phyloP scores from a whole-genome alignment of 2,113 vertebrate genomes.

The Petroica traversi region DNA sequence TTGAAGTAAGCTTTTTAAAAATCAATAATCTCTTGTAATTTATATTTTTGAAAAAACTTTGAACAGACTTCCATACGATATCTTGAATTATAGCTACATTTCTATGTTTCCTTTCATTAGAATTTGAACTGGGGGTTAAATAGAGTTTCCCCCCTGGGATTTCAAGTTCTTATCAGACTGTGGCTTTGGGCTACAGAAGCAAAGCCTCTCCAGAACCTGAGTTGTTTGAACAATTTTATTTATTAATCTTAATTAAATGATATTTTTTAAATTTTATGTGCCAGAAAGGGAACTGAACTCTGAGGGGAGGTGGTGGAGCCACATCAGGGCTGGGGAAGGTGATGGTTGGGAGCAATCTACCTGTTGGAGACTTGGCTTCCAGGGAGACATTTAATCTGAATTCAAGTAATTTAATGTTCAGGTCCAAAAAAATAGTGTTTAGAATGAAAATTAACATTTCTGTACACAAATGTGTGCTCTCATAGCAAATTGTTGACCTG shows the following conservation, averaged over 20 bases:
- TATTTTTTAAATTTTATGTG: neutral
- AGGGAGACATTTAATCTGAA: neutral
- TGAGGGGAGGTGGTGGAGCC: neutral
- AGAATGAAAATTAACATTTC: neutral
- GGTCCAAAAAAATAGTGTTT: neutral
- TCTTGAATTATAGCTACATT: slow-evolving; percentile 69
- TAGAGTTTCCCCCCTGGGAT: neutral
- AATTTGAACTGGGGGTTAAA: slow-evolving; percentile 68
- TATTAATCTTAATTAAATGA: neutral
- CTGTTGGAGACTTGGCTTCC: neutral
- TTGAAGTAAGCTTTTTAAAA: slow-evolving; percentile 80
- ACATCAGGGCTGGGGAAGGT: neutral
- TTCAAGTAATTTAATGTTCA: neutral
- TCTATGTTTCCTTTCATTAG: slow-evolving; percentile 69
- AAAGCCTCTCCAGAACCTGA: neutral
- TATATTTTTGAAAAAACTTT: slow-evolving; percentile 77
- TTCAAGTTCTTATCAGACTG: neutral
- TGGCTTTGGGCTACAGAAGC: neutral
- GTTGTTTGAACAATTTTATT: neutral
- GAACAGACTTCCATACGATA: slow-evolving; percentile 66
- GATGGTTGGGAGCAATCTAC: neutral
- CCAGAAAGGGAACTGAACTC: neutral
- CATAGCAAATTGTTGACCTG: neutral
- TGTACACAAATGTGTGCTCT: fast-evolving
- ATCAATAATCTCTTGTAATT: slow-evolving; percentile 81